Conservation (phyloP, 2,888 invertebrate species). For the Alitta virens region DNA sequence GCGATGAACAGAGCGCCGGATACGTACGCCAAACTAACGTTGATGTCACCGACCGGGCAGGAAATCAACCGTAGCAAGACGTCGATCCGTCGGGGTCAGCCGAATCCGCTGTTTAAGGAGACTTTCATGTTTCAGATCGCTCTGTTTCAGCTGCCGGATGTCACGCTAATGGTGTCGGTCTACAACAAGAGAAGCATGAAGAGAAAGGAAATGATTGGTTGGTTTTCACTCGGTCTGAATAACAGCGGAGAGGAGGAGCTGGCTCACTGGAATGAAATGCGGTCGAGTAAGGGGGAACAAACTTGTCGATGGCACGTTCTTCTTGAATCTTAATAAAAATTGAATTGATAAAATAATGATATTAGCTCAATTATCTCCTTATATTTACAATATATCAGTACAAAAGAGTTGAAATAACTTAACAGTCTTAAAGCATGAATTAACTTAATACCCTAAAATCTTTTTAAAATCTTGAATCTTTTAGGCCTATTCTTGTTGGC, state of each 20-base stretch:
- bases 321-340: conserved; percentile 58
- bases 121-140: conserved; percentile 96
- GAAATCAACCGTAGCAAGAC: conserved; percentile 92
- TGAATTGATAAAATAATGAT: too few relatives aligned
- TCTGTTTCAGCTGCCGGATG: conserved; percentile 89
- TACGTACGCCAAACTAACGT: conserved; percentile 88
- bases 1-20: conserved; percentile 58
- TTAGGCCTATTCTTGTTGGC: too few relatives aligned
- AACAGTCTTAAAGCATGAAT: too few relatives aligned
- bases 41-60: conserved; percentile 88
- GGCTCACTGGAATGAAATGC: conserved; percentile 90
- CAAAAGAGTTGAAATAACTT: too few relatives aligned
- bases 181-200: conserved; percentile 90
- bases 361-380: too few relatives aligned
- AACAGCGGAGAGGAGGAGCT: conserved; percentile 89
- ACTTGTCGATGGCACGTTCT: conserved; percentile 92
- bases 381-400: too few relatives aligned
- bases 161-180: conserved; percentile 89
- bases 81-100: conserved; percentile 85
- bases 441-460: too few relatives aligned
- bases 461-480: too few relatives aligned
- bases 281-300: conserved; percentile 80
- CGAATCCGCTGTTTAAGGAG: conserved; percentile 93
- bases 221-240: conserved; percentile 87
- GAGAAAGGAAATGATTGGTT: conserved; percentile 93